Evolutionary conservation across 2,888 invertebrate genomes (phyloP), one percentile per base, ranked within the genome.

Genomic region (Brachyptera risi): DNA sequence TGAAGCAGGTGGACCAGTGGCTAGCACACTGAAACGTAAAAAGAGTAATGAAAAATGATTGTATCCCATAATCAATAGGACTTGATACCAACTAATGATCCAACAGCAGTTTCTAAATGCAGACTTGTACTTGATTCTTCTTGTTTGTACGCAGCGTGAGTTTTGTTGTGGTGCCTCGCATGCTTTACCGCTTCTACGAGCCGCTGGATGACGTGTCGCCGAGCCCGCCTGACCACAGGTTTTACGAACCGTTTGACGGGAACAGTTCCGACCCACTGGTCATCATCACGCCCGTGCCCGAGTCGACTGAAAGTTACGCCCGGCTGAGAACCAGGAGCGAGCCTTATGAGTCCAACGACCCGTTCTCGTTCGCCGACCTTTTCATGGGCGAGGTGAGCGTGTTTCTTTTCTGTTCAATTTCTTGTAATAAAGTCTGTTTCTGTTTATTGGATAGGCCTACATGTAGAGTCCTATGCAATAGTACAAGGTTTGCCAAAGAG

Each of bases 81-180:
- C n/a, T n/a, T n/a, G n/a, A n/a, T n/a, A n/a, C n/a, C n/a, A n/a
- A n/a, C n/a, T n/a, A n/a, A n/a, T n/a, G n/a, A n/a, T n/a, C n/a
- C n/a, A n/a, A n/a, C n/a, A n/a, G n/a, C n/a, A n/a, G n/a, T n/a
- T n/a, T n/a, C n/a, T n/a, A n/a, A n/a, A n/a, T n/a, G n/a, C n/a
- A n/a, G n/a, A n/a, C n/a, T n/a, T n/a, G n/a, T n/a, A n/a, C n/a
- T n/a, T n/a, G n/a, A n/a, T n/a, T n/a, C n/a, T n/a, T n/a, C n/a
- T n/a, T n/a, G n/a, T n/a, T n/a, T n/a, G n/a, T n/a, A n/a, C 70
- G 56, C 65, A 75, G 74, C 66, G 66, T 83, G 21, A 71, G 73
- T 40, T 85, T 86, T 70, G 73, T 86, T 62, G 78, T 82, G 49
- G 68, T 82, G 19, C 86, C 86, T 0, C 84, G 85, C 69, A 72